Conservation (phyloP, 2,797 vertebrate genomes). For the Sebastolobus alascanus region DNA sequence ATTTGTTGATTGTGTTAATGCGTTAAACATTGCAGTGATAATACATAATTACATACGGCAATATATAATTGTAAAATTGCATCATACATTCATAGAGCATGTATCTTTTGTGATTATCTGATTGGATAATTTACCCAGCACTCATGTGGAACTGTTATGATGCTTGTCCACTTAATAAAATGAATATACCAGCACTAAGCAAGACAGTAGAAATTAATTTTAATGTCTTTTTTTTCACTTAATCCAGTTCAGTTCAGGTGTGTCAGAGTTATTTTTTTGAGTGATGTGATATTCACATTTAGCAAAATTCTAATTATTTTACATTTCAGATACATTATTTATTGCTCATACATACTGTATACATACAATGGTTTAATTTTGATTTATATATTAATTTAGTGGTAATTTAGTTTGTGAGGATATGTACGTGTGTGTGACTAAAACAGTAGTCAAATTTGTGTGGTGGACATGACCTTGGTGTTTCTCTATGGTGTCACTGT, state of each 20-base stretch:
- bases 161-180: neutral
- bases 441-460: neutral
- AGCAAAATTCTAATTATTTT: fast-evolving
- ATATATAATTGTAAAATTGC: neutral
- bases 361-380: neutral
- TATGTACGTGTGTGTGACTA: no score
- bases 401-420: neutral
- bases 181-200: neutral
- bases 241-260: neutral
- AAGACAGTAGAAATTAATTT: neutral
- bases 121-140: neutral
- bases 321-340: neutral
- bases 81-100: neutral
- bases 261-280: neutral
- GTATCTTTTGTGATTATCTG: neutral
- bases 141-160: neutral
- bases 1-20: no score
- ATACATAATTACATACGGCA: neutral
- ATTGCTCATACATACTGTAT: neutral
- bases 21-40: no score
- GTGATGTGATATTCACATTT: fast-evolving
- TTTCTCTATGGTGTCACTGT: no score
- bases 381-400: neutral
- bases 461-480: neutral
- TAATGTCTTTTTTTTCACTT: neutral